Base-by-base conservation (phyloP, 2,113 vertebrate genomes). In the Orthochromis indermauri region DNA sequence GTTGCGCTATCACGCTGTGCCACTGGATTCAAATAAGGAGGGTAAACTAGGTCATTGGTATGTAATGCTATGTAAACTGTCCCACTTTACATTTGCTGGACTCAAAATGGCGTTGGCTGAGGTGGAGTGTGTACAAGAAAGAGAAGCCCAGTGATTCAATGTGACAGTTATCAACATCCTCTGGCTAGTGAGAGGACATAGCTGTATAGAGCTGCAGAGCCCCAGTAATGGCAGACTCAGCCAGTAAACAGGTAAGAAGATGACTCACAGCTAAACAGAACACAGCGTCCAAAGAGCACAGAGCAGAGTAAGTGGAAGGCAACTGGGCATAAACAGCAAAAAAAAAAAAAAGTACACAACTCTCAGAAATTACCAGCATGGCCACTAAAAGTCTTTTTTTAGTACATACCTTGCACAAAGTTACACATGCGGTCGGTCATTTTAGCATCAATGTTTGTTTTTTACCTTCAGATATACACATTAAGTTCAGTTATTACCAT, bases 11-110 rank as follows among this genome's bases (percentile, higher is more conserved):
- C 92, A 87, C 80, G 92, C 85, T 86, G 79, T 73, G 88, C 85
- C 86, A 79, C 85, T 89, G 89, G 90, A 90, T 92, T 91, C 94
- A 89, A 89, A 88, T 81, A 92, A 87, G 84, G 78, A 91, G 90
- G 89, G 91, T 88, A 88, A 96, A 95, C 61, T 95, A 93, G 95
- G 95, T 96, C 95, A 94, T 84, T 92, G 92, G 49, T 68, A 84
- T 57, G 59, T 76, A 88, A 92, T 73, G 87, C 90, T 82, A 89
- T 80, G 89, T 89, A 90, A 93, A 93, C 81, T 63, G 79, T 80
- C 88, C 78, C 87, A 90, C 88, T 95, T 93, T 91, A 91, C 80
- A n/a, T n/a, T 85, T 86, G 90, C 86, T 92, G 90, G 89, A 93
- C 84, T 91, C 83, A 89, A 93, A 95, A 93, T 92, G 89, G 93